Evolutionary conservation across 1,140 invertebrate genomes (phyloP).

Genomic region (Temnothorax longispinosus): DNA sequence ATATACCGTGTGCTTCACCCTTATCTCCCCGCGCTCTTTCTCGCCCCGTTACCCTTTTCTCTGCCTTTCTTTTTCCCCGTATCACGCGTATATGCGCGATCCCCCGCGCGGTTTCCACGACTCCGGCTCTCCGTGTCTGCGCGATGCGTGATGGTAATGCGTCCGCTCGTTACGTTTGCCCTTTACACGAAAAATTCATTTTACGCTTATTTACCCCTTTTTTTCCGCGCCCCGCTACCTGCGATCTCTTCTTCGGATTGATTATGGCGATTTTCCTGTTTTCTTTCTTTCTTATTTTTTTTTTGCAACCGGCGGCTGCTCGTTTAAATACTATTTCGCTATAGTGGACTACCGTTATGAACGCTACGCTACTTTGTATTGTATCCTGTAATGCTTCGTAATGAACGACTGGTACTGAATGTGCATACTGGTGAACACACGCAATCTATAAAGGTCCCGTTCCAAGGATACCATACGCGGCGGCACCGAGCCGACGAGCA

Average conservation of each 20-base stretch:
- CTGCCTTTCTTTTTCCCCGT: neutral
- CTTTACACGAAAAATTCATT: constrained; percentile 59
- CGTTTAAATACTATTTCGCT: constrained; percentile 83
- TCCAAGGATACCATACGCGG: constrained; percentile 67
- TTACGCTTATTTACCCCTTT: constrained; percentile 47
- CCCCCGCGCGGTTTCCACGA: constrained; percentile 41
- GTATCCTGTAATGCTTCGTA: constrained; percentile 79
- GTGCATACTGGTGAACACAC: constrained; percentile 78
- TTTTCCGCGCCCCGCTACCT: constrained; percentile 68
- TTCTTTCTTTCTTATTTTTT: constrained; percentile 62
- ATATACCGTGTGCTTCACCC: constrained; percentile 11
- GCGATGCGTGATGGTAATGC: neutral
- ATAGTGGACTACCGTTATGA: constrained; percentile 83
- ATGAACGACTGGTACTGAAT: constrained; percentile 78
- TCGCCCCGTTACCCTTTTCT: neutral
- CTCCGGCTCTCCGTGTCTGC: neutral
- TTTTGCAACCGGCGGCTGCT: constrained; percentile 60
- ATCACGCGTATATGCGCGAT: constrained; percentile 13
- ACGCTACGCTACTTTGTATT: constrained; percentile 84
- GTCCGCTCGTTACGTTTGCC: constrained; percentile 38
- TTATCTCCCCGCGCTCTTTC: constrained; percentile 29
- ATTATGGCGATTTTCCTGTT: constrained; percentile 65
- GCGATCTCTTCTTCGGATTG: constrained; percentile 63
- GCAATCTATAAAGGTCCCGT: constrained; percentile 76
- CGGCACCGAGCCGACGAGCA: neutral